Conservation (phyloP, 2,113 vertebrate genomes). For the Gasterosteus aculeatus region DNA sequence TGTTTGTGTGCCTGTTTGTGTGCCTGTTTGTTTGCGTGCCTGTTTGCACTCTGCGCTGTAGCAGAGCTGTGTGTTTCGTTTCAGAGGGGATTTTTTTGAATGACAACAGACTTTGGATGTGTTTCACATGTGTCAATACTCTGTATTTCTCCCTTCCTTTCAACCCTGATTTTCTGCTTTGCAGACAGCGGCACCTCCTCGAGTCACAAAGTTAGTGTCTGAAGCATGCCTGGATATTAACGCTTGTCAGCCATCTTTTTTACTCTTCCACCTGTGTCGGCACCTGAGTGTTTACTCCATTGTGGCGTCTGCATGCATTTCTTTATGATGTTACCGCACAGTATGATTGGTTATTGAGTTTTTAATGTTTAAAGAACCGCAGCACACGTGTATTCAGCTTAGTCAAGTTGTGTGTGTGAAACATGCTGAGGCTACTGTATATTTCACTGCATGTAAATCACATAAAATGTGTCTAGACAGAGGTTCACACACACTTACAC, state of each 20-base stretch:
- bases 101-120: background rate
- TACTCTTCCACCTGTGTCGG: background rate
- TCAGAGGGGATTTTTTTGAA: constrained; percentile 48
- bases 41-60: constrained; percentile 46
- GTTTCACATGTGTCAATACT: constrained; percentile 4
- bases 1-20: constrained; percentile 11
- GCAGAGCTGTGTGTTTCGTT: constrained; percentile 41
- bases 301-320: constrained; percentile 32
- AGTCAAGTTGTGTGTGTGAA: constrained; percentile 11
- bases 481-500: background rate
- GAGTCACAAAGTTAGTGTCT: constrained; percentile 74
- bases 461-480: background rate
- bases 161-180: constrained; percentile 48
- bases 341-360: background rate
- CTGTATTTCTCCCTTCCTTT: constrained; percentile 35
- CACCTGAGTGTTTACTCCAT: background rate
- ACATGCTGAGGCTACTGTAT: background rate
- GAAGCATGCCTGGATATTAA: constrained; percentile 38
- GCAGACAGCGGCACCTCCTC: constrained; percentile 56
- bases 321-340: background rate
- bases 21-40: background rate
- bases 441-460: constrained; percentile 21
- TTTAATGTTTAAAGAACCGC: background rate
- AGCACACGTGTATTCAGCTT: background rate
- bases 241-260: constrained; percentile 14